A percentile compares a stretch with the other conserved stretches of the same genome.
Evolutionary conservation across 2,888 invertebrate genomes (phyloP).

Genomic region (Pheosia tremula): DNA sequence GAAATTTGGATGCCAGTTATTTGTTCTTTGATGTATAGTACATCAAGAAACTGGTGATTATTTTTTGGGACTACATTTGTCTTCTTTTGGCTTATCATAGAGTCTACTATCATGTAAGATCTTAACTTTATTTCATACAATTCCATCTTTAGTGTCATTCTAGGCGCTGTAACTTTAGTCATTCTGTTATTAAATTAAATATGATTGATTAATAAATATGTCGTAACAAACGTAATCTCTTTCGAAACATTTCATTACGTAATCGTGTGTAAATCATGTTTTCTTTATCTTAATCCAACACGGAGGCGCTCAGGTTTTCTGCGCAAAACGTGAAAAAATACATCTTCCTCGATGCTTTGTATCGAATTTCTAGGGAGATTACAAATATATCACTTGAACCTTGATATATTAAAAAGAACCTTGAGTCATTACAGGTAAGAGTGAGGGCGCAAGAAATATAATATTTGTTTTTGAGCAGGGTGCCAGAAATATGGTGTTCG

Average conservation of each 20-base stretch:
- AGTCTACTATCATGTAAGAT: too few species aligned
- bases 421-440: conserved; percentile 27
- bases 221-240: conserved; percentile 39
- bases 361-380: conserved; percentile 53
- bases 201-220: too few species aligned
- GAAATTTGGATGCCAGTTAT: too few species aligned
- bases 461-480: conserved; percentile 40
- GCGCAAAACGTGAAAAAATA: conserved; percentile 48
- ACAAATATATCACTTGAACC: conserved; percentile 27
- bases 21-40: too few species aligned
- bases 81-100: too few species aligned
- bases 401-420: conserved; percentile 28
- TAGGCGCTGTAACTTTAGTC: too few species aligned
- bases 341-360: conserved; percentile 51
- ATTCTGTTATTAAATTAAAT: too few species aligned
- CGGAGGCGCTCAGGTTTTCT: conserved; percentile 55
- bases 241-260: conserved; percentile 55
- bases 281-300: conserved; percentile 67
- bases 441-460: conserved; percentile 14
- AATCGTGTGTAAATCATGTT: conserved; percentile 68
- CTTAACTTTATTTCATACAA: too few species aligned
- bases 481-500: conserved; percentile 59
- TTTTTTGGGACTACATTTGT: too few species aligned
- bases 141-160: too few species aligned
- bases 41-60: too few species aligned